Base-by-base conservation (phyloP, 1,140 invertebrate species). In the Cydia fagiglandana region DNA sequence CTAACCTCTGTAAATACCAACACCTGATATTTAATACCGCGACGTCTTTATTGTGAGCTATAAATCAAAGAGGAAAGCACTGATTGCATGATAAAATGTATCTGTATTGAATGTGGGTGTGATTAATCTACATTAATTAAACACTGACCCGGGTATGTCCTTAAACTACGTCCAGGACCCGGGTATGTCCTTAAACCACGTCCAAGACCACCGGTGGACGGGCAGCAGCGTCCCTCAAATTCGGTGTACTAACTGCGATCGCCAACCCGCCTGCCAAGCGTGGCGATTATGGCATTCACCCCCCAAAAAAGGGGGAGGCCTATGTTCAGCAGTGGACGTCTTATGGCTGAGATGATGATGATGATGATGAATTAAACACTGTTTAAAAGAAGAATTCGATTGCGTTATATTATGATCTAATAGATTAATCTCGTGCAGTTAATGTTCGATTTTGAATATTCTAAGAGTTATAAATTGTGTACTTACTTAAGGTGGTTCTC, bases 21-120 rank as follows among this genome's bases (percentile, higher is more conserved):
- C 78, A 77, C 73, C 74, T 76, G 78, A 83, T 82, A 82, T 81
- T 81, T 78, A 79, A 80, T 79, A 80, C 79, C 76, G 75, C 24
- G 64, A 80, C 78, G 80, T 79, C 76, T 80, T 79, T 79, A 83
- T 79, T 77, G 78, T 77, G 47, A 41, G 20, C 61, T 74, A 80
- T 83, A 80, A 82, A 83, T 83, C 78, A 77, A 20, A 76, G 7
- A 45, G 73, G 73, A 75, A 78, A 80, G 75, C 73, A 24, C 73
- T 83, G 80, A 78, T 82, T 78, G 77, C 68, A 50, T 64, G 78
- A 80, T 80, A 77, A 78, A 81, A 77, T 75, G 56, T 30, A 75
- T 75, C 28, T 61, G 73, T 64, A 75, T 75, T 64, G 45, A 75
- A 30, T 24, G 20, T 56, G 24, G 56, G 56, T 28, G 56, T 75